Evolutionary conservation across 2,797 vertebrate species (phyloP).

Genomic region (Cyclopterus lumpus): DNA sequence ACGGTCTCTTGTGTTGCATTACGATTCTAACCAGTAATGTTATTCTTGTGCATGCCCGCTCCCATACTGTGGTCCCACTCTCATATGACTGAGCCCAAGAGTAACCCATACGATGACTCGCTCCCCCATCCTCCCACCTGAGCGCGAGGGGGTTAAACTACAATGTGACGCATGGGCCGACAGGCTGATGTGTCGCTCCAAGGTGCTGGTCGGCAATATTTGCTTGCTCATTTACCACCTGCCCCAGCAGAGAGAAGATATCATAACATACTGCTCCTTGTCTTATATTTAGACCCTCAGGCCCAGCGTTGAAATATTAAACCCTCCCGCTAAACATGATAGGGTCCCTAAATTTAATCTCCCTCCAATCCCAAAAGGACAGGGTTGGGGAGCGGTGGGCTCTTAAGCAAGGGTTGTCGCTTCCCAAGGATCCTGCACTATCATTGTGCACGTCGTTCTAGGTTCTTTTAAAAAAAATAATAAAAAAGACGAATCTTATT

Average conservation of each 20-base stretch:
- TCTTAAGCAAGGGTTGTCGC: slow-evolving; percentile 40
- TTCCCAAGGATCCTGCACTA: slow-evolving; percentile 56
- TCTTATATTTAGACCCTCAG: slow-evolving; percentile 93
- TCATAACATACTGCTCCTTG: slow-evolving; percentile 87
- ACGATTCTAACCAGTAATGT: slow-evolving; percentile 41
- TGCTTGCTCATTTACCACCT: slow-evolving; percentile 87
- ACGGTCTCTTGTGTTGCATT: slow-evolving; percentile 17
- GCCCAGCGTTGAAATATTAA: slow-evolving; percentile 90
- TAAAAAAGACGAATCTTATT: slow-evolving; percentile 20
- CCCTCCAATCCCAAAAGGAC: slow-evolving; percentile 81
- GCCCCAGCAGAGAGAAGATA: slow-evolving; percentile 84
- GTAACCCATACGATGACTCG: slow-evolving; percentile 69
- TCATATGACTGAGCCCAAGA: slow-evolving; percentile 63
- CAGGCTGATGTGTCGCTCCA: slow-evolving; percentile 60
- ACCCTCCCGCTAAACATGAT: slow-evolving; percentile 87
- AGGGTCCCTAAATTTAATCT: slow-evolving; percentile 88
- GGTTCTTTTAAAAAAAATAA: too few relatives aligned
- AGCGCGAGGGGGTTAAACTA: slow-evolving; percentile 64
- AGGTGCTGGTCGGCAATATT: slow-evolving; percentile 78
- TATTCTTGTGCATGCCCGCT: slow-evolving; percentile 33
- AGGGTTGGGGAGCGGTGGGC: slow-evolving; percentile 65
- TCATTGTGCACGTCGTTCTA: slow-evolving; percentile 40
- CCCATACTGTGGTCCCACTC: slow-evolving; percentile 43
- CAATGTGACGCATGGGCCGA: slow-evolving; percentile 76
- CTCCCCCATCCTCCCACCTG: not conserved